These are phyloP conservation scores for Cephalopholis sonnerati DNA, from an alignment of 2,113 vertebrate species.

Conservation along the genomic window DNA sequence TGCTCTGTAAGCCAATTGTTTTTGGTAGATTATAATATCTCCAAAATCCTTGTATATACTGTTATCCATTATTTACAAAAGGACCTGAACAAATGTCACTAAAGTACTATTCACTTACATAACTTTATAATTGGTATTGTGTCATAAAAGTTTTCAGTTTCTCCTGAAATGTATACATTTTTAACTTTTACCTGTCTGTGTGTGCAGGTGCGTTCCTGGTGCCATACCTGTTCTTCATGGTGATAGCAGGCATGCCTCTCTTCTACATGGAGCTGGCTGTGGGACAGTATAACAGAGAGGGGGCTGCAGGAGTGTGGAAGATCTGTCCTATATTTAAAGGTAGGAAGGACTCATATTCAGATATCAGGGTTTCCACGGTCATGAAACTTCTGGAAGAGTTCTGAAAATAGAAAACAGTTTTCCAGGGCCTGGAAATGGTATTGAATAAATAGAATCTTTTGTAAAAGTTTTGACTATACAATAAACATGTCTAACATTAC, in stretches of 20 bases:
- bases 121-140: neutral
- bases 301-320: slow-evolving; percentile 93
- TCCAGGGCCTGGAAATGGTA: too few relatives aligned
- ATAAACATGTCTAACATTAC: too few relatives aligned
- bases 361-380: too few relatives aligned
- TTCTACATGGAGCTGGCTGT: slow-evolving; percentile 95
- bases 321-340: slow-evolving; percentile 95
- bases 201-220: slow-evolving; percentile 91
- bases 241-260: slow-evolving; percentile 93
- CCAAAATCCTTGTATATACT: neutral
- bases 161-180: neutral
- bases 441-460: too few relatives aligned
- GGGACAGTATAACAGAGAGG: slow-evolving; percentile 92
- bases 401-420: too few relatives aligned
- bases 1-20: neutral
- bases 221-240: slow-evolving; percentile 93
- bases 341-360: slow-evolving; percentile 53
- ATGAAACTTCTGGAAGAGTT: too few relatives aligned
- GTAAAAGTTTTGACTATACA: too few relatives aligned
- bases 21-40: neutral
- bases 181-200: neutral
- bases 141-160: neutral
- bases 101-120: neutral
- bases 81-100: neutral
- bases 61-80: neutral